These are phyloP conservation scores for Anseranas semipalmata DNA, from an alignment of 2,113 vertebrate genomes.

Conservation along the genomic window DNA sequence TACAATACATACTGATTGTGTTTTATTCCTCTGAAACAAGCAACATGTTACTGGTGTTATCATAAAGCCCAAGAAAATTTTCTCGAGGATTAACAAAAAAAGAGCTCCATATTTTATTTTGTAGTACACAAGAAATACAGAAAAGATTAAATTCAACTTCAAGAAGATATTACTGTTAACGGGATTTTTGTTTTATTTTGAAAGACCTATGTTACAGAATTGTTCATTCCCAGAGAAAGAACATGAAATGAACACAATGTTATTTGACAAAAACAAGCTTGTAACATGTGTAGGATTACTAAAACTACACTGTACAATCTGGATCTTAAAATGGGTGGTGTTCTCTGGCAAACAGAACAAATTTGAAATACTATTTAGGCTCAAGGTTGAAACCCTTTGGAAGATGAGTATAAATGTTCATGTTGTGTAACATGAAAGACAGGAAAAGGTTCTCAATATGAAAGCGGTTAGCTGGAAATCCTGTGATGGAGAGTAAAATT, in stretches of 20 bases:
- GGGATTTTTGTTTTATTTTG: constrained; percentile 57
- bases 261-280: constrained; percentile 62
- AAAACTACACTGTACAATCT: constrained; percentile 50
- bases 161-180: constrained; percentile 51
- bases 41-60: constrained; percentile 12
- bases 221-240: constrained; percentile 72
- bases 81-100: constrained; percentile 56
- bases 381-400: constrained; percentile 3
- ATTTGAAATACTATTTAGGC: constrained; percentile 46
- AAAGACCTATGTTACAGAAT: constrained; percentile 65
- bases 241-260: constrained; percentile 80
- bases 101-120: constrained; percentile 62
- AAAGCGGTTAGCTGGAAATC: constrained; percentile 12
- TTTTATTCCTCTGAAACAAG: neutral
- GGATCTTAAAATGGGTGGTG: constrained; percentile 59
- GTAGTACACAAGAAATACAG: constrained; percentile 63
- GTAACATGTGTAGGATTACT: constrained; percentile 75
- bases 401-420: constrained; percentile 42
- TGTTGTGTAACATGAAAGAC: neutral
- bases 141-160: constrained; percentile 76
- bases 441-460: neutral
- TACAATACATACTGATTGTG: neutral
- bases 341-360: constrained; percentile 27
- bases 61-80: constrained; percentile 11
- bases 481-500: neutral